Evolutionary conservation across 2,113 vertebrate species (phyloP).

Genomic region (Limanda limanda): DNA sequence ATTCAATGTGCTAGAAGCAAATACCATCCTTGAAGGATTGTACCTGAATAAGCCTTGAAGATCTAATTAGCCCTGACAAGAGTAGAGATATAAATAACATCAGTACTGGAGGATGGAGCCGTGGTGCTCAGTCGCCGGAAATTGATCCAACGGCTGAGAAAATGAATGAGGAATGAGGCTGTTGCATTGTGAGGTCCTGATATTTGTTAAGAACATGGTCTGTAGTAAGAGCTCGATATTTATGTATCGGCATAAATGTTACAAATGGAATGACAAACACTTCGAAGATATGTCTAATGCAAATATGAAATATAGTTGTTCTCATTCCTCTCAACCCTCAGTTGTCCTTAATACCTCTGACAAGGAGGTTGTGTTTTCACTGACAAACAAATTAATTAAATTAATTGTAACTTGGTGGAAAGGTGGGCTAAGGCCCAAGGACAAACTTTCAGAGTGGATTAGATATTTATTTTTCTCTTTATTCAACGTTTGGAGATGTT

Average conservation of each 20-base stretch:
- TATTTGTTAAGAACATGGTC: not conserved
- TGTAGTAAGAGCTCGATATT: not conserved
- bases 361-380: too few relatives aligned
- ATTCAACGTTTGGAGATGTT: too few relatives aligned
- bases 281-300: too few relatives aligned
- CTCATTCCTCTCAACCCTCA: too few relatives aligned
- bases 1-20: conserved; percentile 1
- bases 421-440: too few relatives aligned
- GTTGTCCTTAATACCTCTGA: too few relatives aligned
- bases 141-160: not conserved
- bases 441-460: too few relatives aligned
- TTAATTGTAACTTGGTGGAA: too few relatives aligned
- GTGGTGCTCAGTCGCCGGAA: not conserved
- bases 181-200: not conserved
- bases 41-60: conserved; percentile 35
- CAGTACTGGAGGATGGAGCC: conserved; percentile 16
- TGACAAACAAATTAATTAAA: too few relatives aligned
- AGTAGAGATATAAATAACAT: conserved; percentile 39
- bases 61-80: conserved; percentile 36
- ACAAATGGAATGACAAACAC: not conserved
- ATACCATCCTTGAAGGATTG: conserved; percentile 1
- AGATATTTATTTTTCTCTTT: too few relatives aligned
- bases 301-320: too few relatives aligned
- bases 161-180: conserved; percentile 1
- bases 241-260: not conserved